These are phyloP conservation scores for Sander lucioperca DNA, from an alignment of 2,113 vertebrate species.

Conservation along the genomic window DNA sequence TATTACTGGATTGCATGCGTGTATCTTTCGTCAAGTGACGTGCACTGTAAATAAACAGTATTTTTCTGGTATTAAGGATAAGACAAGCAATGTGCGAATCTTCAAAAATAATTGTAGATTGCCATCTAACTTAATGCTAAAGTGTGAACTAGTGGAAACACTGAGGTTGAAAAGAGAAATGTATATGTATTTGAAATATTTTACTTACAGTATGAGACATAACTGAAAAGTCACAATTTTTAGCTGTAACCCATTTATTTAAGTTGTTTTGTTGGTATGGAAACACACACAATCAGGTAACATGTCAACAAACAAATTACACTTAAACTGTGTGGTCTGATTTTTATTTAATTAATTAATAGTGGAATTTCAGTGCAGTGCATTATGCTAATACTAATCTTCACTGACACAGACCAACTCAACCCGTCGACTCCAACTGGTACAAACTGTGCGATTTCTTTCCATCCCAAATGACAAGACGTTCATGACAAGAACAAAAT, in stretches of 20 bases:
- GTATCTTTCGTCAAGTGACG: not conserved
- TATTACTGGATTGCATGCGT: not conserved
- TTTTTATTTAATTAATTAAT: constrained; percentile 18
- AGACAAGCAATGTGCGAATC: not conserved
- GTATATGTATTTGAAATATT: not conserved
- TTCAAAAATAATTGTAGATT: not conserved
- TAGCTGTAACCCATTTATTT: not conserved
- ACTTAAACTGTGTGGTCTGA: not conserved
- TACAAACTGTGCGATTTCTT: constrained; percentile 1
- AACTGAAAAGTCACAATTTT: not conserved
- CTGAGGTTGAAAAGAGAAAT: not conserved
- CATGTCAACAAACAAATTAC: constrained; percentile 3
- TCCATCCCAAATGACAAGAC: not conserved
- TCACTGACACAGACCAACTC: not conserved
- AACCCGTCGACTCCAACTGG: not conserved
- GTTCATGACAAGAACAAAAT: constrained; percentile 24
- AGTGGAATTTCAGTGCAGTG: constrained; percentile 13
- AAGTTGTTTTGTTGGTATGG: not conserved
- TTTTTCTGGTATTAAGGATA: not conserved
- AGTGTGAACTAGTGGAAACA: not conserved
- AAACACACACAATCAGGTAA: not conserved
- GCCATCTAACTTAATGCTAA: not conserved
- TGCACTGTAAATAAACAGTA: not conserved
- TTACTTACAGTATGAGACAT: not conserved
- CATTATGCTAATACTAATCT: not conserved